phyloP scores from a whole-genome alignment of 2,888 invertebrate species.

The Nomada goodeniana region DNA sequence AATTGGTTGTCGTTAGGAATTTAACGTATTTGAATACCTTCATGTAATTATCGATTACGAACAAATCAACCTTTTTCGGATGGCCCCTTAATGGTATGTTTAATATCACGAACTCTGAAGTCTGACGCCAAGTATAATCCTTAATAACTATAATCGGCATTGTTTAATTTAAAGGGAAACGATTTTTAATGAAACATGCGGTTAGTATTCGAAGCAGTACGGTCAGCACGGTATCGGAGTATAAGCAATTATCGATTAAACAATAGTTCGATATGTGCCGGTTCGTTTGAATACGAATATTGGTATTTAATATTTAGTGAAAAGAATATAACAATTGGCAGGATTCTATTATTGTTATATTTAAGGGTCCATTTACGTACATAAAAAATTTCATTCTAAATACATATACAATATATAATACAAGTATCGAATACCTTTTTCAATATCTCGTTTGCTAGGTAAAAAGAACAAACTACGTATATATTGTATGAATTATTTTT shows the following conservation, averaged over 20 bases:
- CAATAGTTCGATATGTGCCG: constrained; percentile 37
- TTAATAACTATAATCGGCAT: constrained; percentile 90
- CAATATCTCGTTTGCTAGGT: constrained; percentile 37
- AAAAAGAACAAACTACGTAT: constrained; percentile 44
- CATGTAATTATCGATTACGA: constrained; percentile 89
- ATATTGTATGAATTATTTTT: constrained; percentile 77
- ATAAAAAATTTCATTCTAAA: constrained; percentile 18
- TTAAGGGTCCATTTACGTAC: constrained; percentile 19
- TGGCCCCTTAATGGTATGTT: constrained; percentile 88
- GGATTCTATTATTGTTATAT: constrained; percentile 30
- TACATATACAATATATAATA: constrained; percentile 41
- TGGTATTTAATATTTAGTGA: background rate
- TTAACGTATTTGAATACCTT: constrained; percentile 84
- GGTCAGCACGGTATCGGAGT: background rate
- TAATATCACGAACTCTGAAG: constrained; percentile 87
- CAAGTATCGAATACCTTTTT: constrained; percentile 17
- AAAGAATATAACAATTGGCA: background rate
- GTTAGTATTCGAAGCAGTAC: background rate
- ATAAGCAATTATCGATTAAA: constrained; percentile 73
- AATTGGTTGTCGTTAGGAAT: background rate
- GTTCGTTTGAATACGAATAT: background rate
- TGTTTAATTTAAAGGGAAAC: constrained; percentile 42
- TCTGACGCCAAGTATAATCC: constrained; percentile 92
- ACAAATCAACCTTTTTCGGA: constrained; percentile 88
- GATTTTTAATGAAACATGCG: background rate